Evolutionary conservation across 2,113 vertebrate genomes (phyloP).

Genomic region (Seriola rivoliana): DNA sequence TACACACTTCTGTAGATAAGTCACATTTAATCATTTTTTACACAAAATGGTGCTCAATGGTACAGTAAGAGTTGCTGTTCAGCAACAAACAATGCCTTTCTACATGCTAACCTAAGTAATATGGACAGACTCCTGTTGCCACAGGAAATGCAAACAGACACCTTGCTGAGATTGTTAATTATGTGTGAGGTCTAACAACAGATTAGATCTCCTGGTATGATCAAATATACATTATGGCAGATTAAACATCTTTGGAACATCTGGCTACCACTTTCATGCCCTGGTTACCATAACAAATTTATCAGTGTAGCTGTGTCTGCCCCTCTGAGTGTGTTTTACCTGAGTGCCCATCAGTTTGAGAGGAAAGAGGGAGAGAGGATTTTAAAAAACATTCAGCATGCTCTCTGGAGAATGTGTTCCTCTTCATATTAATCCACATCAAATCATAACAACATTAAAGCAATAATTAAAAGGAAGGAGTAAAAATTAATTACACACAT

Average conservation of each 20-base stretch:
- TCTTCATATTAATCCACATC: constrained; percentile 12
- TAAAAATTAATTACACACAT: constrained; percentile 43
- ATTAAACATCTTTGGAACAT: constrained; percentile 32
- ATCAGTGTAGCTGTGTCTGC: constrained; percentile 11
- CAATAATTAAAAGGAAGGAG: constrained; percentile 44
- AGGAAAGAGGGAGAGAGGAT: neutral
- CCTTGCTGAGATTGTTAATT: constrained; percentile 47
- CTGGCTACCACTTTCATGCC: constrained; percentile 1
- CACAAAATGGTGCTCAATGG: constrained; percentile 1
- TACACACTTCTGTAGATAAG: constrained; percentile 11
- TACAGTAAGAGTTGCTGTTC: neutral
- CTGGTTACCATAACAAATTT: constrained; percentile 54
- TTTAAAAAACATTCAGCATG: neutral
- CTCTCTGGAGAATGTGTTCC: neutral
- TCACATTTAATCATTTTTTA: neutral
- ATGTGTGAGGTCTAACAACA: constrained; percentile 41
- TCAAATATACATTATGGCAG: constrained; percentile 59
- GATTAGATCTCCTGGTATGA: constrained; percentile 51
- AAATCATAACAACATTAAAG: constrained; percentile 21
- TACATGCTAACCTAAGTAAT: neutral
- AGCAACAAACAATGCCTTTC: constrained; percentile 12
- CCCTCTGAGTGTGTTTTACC: constrained; percentile 33
- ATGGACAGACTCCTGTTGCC: constrained; percentile 23
- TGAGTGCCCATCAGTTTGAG: constrained; percentile 19
- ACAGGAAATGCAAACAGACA: constrained; percentile 40